phyloP scores from a whole-genome alignment of 2,797 vertebrate genomes.

The Heliangelus exortis region DNA sequence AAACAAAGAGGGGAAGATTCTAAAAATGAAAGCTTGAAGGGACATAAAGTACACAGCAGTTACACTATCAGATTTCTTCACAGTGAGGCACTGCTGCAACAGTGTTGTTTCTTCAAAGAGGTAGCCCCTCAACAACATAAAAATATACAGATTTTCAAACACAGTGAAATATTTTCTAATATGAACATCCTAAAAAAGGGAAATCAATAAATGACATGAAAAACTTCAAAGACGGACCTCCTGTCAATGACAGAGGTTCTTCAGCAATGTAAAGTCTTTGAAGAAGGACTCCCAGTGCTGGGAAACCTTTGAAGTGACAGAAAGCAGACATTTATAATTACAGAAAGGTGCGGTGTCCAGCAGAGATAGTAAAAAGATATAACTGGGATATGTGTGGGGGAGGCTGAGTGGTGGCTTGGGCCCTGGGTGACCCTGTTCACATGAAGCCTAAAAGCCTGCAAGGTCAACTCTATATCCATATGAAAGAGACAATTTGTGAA shows the following conservation, averaged over 20 bases:
- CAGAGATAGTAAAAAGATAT: slow-evolving; percentile 84
- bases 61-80: slow-evolving; percentile 68
- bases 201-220: slow-evolving; percentile 86
- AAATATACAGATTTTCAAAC: slow-evolving; percentile 83
- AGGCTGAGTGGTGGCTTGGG: slow-evolving; percentile 72
- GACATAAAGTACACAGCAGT: slow-evolving; percentile 41
- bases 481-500: slow-evolving; percentile 77
- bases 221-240: slow-evolving; percentile 86
- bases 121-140: slow-evolving; percentile 72
- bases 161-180: slow-evolving; percentile 82
- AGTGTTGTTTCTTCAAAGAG: slow-evolving; percentile 80
- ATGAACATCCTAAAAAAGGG: slow-evolving; percentile 82
- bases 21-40: slow-evolving; percentile 58
- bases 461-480: slow-evolving; percentile 77
- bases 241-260: slow-evolving; percentile 85
- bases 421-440: slow-evolving; percentile 76
- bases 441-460: slow-evolving; percentile 67
- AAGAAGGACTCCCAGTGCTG: slow-evolving; percentile 85
- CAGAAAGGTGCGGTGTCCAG: slow-evolving; percentile 85
- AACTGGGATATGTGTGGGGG: slow-evolving; percentile 76
- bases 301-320: slow-evolving; percentile 87
- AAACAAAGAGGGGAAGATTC: slow-evolving; percentile 42
- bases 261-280: slow-evolving; percentile 82
- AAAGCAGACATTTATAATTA: slow-evolving; percentile 89
- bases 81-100: slow-evolving; percentile 49